A percentile compares a stretch with the other conserved stretches of the same genome.
phyloP scores from a whole-genome alignment of 2,888 invertebrate species.

The Monochamus alternatus region DNA sequence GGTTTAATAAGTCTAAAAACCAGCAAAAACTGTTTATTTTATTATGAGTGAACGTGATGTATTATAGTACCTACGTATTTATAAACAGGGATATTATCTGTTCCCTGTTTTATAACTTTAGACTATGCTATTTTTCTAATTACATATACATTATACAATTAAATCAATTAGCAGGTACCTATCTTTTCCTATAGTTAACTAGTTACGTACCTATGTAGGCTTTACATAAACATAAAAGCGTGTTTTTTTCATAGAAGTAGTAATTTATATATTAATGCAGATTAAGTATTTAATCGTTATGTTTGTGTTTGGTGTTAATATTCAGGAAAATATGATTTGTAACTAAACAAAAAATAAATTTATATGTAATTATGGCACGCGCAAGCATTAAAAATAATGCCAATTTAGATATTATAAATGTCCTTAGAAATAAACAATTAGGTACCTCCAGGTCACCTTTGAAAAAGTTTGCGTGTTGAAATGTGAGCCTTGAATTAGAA shows the following conservation, averaged over 20 bases:
- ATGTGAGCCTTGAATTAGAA: background rate
- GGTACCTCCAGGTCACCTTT: slow-evolving; percentile 14
- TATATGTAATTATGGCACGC: background rate
- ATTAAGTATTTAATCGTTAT: no score
- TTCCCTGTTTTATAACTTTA: no score
- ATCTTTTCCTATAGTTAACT: no score
- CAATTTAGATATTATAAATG: slow-evolving; percentile 27
- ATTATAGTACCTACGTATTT: no score
- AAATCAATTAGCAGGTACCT: no score
- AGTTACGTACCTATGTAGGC: no score
- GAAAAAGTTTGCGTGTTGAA: background rate
- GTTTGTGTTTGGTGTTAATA: background rate
- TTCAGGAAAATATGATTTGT: slow-evolving; percentile 5
- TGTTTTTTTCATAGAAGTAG: background rate
- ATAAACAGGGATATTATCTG: no score
- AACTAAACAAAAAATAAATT: slow-evolving; percentile 15
- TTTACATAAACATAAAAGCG: no score
- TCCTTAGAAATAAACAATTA: slow-evolving; percentile 18
- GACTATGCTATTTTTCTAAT: no score
- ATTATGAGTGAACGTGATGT: background rate
- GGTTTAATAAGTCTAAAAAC: background rate
- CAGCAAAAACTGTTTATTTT: no score
- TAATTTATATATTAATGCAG: no score
- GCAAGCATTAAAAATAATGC: background rate
- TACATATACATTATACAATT: no score